Conservation (phyloP, 2,888 invertebrate genomes). For the Pseudoips prasinana region DNA sequence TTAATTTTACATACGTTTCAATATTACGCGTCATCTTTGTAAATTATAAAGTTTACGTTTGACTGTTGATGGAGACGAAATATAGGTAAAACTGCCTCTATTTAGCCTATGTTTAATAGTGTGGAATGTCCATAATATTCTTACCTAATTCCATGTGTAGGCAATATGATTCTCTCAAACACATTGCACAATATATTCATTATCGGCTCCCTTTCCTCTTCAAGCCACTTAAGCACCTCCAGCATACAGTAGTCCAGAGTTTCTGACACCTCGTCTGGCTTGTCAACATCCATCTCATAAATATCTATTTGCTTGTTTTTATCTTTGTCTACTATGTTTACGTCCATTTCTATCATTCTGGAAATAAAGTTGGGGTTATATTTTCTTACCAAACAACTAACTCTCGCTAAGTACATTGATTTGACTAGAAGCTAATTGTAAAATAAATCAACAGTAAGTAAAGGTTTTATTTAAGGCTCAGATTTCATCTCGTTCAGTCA, state of each 20-base stretch:
- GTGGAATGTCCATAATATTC: constrained; percentile 9
- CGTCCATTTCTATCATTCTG: constrained; percentile 89
- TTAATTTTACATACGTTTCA: too few relatives aligned
- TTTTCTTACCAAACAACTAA: not conserved
- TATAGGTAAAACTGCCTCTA: too few relatives aligned
- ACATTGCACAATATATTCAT: constrained; percentile 83
- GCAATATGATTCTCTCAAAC: constrained; percentile 91
- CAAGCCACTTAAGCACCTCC: constrained; percentile 86
- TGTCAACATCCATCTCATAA: constrained; percentile 81
- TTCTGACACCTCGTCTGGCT: constrained; percentile 68
- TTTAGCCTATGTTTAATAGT: too few relatives aligned
- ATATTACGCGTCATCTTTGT: too few relatives aligned
- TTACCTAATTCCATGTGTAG: constrained; percentile 88
- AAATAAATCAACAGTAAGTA: too few relatives aligned
- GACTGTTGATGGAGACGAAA: too few relatives aligned
- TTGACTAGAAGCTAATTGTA: too few relatives aligned
- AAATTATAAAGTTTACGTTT: too few relatives aligned
- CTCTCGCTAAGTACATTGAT: too few relatives aligned
- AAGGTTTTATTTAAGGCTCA: too few relatives aligned
- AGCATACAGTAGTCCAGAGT: constrained; percentile 89
- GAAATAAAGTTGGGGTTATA: too few relatives aligned
- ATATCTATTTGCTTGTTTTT: constrained; percentile 65
- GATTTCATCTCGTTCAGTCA: too few relatives aligned
- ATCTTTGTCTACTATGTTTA: constrained; percentile 80
- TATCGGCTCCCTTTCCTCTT: constrained; percentile 82